Evolutionary conservation across 2,888 invertebrate genomes (phyloP), one percentile per base, ranked within the genome.

Genomic region (Chalcosyrphus nemorum): DNA sequence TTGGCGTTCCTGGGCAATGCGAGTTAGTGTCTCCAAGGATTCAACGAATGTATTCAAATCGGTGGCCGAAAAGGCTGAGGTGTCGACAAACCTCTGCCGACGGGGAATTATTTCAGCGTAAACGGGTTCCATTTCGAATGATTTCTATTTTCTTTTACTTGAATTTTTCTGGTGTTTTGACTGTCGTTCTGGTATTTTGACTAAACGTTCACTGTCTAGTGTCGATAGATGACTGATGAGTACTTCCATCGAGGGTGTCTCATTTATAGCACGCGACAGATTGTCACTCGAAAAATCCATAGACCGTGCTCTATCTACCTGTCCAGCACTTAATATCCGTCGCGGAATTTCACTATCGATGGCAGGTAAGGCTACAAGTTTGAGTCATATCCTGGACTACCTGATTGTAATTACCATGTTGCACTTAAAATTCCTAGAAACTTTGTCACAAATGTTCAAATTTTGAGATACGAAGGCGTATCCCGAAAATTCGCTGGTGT

Each of bases 11-110:
- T 68, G 38, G 21, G 77, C 19, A 1, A 77, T 63, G 21, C 63
- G 72, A 4, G 68, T 2, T 5, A 84, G 43, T 4, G 70, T 75
- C 17, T 84, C 84, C 50, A 80, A 27, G 1, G 84, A 78, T n/a
- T 84, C 84, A 17, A 70, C 43, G n/a, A 70, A 84, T n/a, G 59
- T 63, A 13, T 50, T 57, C 45, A 80, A 70, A 11, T 84, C 84
- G 0, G 11, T 7, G n/a, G 43, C 9, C 13, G 11, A 32, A 9
- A 84, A 80, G 6, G 80, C 45, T 4, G 61, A 32, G 2, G 47
- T n/a, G 38, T 63, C 43, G 15, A 80, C 41, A 17, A 45, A 47
- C 4, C 24, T 56, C 2, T n/a, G n/a, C n/a, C 50, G 66, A 4
- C 52, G 19, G 17, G 38, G 59, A 0, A 61, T 24, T 4, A 61